Evolutionary conservation across 2,888 invertebrate genomes (phyloP).

Genomic region (Ophonus ardosiacus): DNA sequence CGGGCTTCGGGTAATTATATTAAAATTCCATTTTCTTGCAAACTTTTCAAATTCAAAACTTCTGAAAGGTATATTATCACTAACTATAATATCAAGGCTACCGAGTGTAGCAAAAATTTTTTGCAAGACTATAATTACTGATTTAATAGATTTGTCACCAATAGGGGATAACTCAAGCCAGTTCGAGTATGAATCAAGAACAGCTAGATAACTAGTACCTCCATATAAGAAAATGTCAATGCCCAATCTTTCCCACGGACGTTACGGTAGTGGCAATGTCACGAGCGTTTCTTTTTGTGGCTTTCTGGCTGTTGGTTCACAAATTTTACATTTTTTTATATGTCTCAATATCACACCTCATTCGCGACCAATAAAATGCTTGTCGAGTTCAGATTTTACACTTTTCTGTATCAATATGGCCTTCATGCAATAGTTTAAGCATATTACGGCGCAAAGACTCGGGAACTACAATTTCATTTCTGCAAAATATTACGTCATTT

Average conservation of each 20-base stretch:
- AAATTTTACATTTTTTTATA: slow-evolving; percentile 5
- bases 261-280: slow-evolving; percentile 45
- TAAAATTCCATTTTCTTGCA: slow-evolving; percentile 20
- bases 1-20: slow-evolving; percentile 14
- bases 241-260: slow-evolving; percentile 62
- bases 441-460: neutral
- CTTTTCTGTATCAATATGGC: slow-evolving; percentile 4
- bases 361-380: slow-evolving; percentile 4
- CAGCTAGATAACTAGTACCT: neutral
- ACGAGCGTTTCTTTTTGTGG: slow-evolving; percentile 52
- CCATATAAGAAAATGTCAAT: slow-evolving; percentile 10
- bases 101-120: neutral
- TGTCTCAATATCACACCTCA: neutral
- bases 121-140: neutral
- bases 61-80: slow-evolving; percentile 6
- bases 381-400: neutral
- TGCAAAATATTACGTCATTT: neutral
- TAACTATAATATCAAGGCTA: slow-evolving; percentile 5
- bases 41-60: neutral
- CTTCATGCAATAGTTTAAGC: slow-evolving; percentile 6
- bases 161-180: neutral
- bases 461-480: neutral
- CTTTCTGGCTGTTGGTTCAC: slow-evolving; percentile 6
- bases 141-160: neutral
- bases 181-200: slow-evolving; percentile 10